Evolutionary conservation across 1,140 invertebrate species (phyloP).

Genomic region (Lucilia cuprina): DNA sequence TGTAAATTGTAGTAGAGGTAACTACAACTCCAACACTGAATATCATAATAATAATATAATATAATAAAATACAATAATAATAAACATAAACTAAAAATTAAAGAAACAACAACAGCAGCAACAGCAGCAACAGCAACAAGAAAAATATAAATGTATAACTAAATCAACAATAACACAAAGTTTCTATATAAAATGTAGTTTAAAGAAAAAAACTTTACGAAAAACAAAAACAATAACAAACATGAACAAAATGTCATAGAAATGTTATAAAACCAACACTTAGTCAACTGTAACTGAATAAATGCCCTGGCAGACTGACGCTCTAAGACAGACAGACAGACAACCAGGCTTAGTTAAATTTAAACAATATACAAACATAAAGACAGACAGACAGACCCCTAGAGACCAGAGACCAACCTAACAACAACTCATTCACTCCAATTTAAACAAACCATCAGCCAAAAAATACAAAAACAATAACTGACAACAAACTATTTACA

Average conservation of each 20-base stretch:
- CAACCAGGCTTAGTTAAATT: background rate
- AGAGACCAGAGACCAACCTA: background rate
- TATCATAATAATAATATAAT: background rate
- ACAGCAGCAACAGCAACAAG: background rate
- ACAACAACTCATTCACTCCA: background rate
- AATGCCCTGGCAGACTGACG: background rate
- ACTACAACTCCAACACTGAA: background rate
- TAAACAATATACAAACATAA: background rate
- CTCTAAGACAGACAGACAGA: background rate
- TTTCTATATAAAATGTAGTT: background rate
- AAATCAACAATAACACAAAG: background rate
- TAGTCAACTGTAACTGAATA: background rate
- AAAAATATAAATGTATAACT: background rate
- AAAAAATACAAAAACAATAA: background rate
- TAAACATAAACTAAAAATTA: background rate
- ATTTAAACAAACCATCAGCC: background rate
- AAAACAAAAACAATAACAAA: background rate
- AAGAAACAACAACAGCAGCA: background rate
- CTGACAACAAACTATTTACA: background rate
- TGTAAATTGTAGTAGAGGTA: background rate
- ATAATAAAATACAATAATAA: background rate
- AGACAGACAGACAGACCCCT: background rate
- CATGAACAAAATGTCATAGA: constrained; percentile 2
- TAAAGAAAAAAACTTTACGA: too few relatives aligned
- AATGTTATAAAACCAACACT: background rate